phyloP scores from a whole-genome alignment of 2,113 vertebrate genomes.

The Dipodomys spectabilis region DNA sequence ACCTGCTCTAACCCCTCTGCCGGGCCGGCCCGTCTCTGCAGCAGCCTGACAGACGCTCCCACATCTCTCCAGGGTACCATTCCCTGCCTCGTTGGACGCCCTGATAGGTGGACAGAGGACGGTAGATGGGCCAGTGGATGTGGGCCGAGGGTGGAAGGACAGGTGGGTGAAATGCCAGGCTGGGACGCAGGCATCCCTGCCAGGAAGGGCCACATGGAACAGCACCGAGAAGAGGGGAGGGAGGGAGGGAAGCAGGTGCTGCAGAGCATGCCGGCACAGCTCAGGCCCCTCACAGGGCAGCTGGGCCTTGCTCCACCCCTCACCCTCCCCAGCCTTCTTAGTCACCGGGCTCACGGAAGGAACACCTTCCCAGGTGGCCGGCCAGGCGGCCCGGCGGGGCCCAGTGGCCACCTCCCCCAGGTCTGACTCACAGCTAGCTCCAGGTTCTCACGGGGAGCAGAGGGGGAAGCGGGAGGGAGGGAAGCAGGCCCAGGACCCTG shows the following conservation, averaged over 20 bases:
- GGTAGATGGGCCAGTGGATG: background rate
- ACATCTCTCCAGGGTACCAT: no score
- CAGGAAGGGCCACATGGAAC: accelerated
- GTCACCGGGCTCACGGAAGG: background rate
- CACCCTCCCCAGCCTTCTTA: accelerated
- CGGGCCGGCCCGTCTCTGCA: no score
- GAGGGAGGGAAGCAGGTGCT: background rate
- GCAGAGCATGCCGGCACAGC: background rate
- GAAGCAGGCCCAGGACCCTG: background rate
- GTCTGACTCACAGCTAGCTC: accelerated
- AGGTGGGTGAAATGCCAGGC: background rate
- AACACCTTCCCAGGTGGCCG: accelerated
- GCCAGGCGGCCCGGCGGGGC: background rate
- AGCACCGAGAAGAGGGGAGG: background rate
- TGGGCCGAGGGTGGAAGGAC: no score
- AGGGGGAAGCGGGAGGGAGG: accelerated
- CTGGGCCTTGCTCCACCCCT: background rate
- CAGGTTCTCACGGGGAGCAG: background rate
- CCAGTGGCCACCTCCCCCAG: background rate
- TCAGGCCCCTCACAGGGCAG: accelerated
- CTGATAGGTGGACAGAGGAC: no score
- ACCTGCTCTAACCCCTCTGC: no score
- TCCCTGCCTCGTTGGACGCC: background rate
- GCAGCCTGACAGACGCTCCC: no score
- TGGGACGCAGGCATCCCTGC: background rate